Percentiles rank a stretch among this genome's conserved stretches.
phyloP scores from a whole-genome alignment of 2,113 vertebrate genomes.

The Struthidea cinerea region DNA sequence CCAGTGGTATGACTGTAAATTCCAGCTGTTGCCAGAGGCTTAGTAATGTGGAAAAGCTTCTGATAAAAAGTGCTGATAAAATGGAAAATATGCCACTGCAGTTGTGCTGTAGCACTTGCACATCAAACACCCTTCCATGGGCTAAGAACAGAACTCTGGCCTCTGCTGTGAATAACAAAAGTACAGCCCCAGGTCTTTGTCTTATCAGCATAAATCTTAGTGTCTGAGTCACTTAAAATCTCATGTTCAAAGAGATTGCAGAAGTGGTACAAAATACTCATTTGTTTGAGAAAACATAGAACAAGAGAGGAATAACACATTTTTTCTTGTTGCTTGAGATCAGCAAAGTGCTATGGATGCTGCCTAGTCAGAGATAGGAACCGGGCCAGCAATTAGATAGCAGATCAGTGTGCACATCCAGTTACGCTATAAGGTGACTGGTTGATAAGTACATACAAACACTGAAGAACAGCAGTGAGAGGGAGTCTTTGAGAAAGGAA shows the following conservation, averaged over 20 bases:
- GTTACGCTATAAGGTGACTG: background rate
- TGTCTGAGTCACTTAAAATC: background rate
- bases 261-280: background rate
- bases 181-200: background rate
- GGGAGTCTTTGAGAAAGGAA: background rate
- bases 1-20: conserved; percentile 3
- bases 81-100: background rate
- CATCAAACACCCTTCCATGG: background rate
- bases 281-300: background rate
- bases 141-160: background rate
- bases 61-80: conserved; percentile 31
- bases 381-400: background rate
- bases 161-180: background rate
- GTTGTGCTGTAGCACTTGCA: background rate
- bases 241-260: background rate
- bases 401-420: background rate
- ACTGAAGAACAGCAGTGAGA: background rate
- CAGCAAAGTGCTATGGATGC: background rate
- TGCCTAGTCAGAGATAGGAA: background rate
- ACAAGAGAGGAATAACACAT: background rate
- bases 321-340: background rate
- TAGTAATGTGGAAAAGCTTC: background rate
- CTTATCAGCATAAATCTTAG: background rate
- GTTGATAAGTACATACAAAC: background rate
- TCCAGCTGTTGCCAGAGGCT: conserved; percentile 20